Conservation (phyloP, 2,888 invertebrate genomes). For the Poecilobothrus nobilitatus region DNA sequence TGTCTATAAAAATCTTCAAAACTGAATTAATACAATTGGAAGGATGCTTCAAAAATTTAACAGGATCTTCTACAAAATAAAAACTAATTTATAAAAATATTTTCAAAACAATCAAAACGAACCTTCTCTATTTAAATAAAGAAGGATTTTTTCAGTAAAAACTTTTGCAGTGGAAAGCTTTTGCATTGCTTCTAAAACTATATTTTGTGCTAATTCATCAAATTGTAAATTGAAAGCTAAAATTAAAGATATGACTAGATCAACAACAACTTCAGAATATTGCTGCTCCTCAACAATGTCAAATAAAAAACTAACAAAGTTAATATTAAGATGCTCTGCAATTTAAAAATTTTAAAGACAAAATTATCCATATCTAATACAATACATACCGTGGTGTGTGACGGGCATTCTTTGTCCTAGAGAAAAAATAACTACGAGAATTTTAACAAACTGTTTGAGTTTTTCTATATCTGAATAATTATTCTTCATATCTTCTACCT, state of each 20-base stretch:
- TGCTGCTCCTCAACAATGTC: conserved; percentile 76
- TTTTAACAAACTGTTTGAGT: conserved; percentile 70
- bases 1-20: conserved; percentile 77
- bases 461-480: conserved; percentile 70
- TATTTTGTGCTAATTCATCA: conserved; percentile 55
- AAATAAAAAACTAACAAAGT: conserved; percentile 72
- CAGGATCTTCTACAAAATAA: conserved; percentile 67
- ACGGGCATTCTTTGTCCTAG: conserved; percentile 85
- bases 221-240: conserved; percentile 89
- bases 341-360: conserved; percentile 23
- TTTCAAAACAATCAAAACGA: conserved; percentile 19
- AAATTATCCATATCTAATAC: too few species aligned
- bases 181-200: conserved; percentile 62
- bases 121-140: conserved; percentile 87
- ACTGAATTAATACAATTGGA: conserved; percentile 75
- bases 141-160: conserved; percentile 81
- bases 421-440: conserved; percentile 81
- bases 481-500: conserved; percentile 64
- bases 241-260: conserved; percentile 72
- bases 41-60: conserved; percentile 74
- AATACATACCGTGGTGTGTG: conserved; percentile 68
- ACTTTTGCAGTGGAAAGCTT: conserved; percentile 66
- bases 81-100: background rate
- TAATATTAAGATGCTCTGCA: conserved; percentile 74
- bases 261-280: conserved; percentile 75